Evolutionary conservation across 2,797 vertebrate species (phyloP).

Genomic region (Dromococcyx pavoninus): DNA sequence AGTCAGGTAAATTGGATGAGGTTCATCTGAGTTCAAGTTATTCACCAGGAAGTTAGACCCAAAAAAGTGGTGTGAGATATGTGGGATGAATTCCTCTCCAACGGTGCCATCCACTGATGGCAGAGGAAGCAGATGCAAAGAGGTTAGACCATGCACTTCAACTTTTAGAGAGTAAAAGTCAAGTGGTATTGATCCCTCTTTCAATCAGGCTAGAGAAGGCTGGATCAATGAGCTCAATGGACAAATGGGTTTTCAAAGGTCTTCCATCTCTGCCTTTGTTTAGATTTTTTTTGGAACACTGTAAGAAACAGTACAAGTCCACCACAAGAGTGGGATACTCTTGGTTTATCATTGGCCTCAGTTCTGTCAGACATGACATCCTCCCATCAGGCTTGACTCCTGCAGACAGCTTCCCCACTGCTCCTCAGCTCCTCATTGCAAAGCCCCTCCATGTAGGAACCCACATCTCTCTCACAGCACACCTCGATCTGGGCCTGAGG

Average conservation of each 20-base stretch:
- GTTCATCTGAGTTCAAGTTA: neutral
- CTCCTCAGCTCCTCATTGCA: neutral
- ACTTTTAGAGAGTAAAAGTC: neutral
- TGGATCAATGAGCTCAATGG: neutral
- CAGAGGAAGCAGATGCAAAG: neutral
- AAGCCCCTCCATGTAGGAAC: neutral
- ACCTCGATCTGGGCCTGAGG: neutral
- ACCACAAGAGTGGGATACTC: neutral
- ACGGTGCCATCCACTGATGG: neutral
- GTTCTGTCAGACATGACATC: neutral
- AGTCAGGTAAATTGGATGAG: neutral
- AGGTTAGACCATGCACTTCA: neutral
- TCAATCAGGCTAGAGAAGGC: neutral
- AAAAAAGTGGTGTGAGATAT: neutral
- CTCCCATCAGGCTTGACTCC: neutral
- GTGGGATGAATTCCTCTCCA: neutral
- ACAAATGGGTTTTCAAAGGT: neutral
- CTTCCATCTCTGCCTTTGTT: neutral
- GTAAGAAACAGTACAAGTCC: neutral
- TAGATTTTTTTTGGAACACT: neutral
- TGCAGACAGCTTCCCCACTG: neutral
- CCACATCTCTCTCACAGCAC: neutral
- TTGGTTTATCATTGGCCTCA: neutral
- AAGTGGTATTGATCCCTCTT: neutral
- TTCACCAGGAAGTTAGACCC: neutral